phyloP scores from a whole-genome alignment of 2,888 invertebrate species.

The Zhengitettix transpicula region DNA sequence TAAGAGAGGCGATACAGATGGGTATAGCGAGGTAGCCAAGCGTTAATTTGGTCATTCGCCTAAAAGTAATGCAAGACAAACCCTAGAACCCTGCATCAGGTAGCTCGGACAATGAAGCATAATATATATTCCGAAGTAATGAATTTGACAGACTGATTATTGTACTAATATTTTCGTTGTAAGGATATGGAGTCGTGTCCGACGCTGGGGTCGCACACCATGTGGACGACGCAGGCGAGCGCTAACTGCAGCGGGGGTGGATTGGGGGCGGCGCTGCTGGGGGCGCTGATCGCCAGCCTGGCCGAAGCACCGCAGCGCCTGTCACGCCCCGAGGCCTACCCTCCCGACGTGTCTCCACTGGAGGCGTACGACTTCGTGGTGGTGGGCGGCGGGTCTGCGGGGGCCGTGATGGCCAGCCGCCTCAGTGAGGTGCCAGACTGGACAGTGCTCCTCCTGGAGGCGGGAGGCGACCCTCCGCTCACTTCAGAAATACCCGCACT shows the following conservation, averaged over 20 bases:
- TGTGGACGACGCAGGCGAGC: background rate
- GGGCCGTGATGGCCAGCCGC: conserved; percentile 34
- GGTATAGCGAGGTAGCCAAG: too few relatives aligned
- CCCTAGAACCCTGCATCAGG: too few relatives aligned
- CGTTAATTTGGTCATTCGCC: too few relatives aligned
- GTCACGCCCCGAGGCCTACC: conserved; percentile 15
- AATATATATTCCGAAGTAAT: too few relatives aligned
- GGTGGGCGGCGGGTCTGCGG: conserved; percentile 33
- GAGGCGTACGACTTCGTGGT: background rate
- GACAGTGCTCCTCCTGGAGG: conserved; percentile 10
- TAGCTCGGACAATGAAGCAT: too few relatives aligned
- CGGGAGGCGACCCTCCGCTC: conserved; percentile 9
- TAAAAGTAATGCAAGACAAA: too few relatives aligned
- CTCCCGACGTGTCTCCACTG: background rate
- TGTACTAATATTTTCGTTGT: too few relatives aligned
- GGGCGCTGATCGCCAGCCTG: background rate
- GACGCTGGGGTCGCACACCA: background rate
- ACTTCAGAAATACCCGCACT: conserved; percentile 25
- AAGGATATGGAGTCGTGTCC: background rate
- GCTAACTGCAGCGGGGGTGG: background rate
- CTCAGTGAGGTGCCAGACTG: conserved; percentile 23
- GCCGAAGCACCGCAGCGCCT: conserved; percentile 1
- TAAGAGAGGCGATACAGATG: too few relatives aligned
- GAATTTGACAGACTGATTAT: too few relatives aligned
- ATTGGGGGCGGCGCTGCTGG: background rate